Conservation (phyloP, 2,113 vertebrate genomes). For the Penelope pileata region DNA sequence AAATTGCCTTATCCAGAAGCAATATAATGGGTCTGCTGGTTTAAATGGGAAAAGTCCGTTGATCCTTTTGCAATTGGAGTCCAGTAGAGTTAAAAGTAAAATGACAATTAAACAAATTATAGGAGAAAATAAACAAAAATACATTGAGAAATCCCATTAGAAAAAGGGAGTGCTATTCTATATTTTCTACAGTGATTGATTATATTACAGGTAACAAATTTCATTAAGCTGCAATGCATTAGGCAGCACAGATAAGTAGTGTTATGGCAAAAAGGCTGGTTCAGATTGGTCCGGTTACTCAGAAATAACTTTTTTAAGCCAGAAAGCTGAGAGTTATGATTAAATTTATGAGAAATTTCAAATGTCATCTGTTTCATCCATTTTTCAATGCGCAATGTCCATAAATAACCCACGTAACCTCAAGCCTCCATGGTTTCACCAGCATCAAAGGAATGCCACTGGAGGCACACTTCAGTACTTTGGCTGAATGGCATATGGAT, state of each 20-base stretch:
- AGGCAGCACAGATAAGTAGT: not conserved
- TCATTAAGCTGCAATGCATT: not conserved
- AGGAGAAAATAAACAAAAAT: not conserved
- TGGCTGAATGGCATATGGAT: not conserved
- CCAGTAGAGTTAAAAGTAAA: not conserved
- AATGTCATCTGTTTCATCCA: not conserved
- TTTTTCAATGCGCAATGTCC: not conserved
- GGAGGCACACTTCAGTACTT: not conserved
- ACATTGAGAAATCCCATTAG: not conserved
- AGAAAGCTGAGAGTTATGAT: not conserved
- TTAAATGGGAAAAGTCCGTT: not conserved
- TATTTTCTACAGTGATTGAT: not conserved
- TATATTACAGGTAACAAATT: not conserved
- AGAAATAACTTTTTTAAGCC: not conserved
- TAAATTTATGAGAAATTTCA: not conserved
- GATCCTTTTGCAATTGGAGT: not conserved
- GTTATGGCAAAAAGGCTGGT: not conserved
- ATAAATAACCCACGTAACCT: not conserved
- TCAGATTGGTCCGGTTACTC: not conserved
- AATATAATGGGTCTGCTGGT: not conserved
- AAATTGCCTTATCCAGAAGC: not conserved
- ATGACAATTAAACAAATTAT: not conserved
- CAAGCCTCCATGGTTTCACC: not conserved
- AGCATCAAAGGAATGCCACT: not conserved
- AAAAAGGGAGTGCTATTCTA: not conserved